Evolutionary conservation across 2,888 invertebrate genomes (phyloP).

Genomic region (Macroteleia sp.): DNA sequence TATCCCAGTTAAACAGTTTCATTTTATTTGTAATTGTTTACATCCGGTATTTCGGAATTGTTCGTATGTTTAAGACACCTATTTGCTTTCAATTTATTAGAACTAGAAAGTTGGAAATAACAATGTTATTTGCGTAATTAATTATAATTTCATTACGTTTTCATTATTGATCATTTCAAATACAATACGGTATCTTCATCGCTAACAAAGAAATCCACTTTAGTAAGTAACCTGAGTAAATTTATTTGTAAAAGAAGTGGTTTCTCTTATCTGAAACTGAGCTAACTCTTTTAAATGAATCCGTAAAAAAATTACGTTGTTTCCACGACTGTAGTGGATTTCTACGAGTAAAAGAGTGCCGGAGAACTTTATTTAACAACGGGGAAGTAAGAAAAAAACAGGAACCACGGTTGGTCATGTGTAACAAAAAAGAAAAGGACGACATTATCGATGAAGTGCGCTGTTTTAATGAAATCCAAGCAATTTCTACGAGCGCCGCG

Average conservation of each 20-base stretch:
- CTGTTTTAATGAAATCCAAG: slow-evolving; percentile 54
- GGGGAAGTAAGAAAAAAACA: slow-evolving; percentile 6
- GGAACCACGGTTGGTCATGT: not conserved
- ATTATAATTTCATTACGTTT: not conserved
- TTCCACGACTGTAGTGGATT: slow-evolving; percentile 10
- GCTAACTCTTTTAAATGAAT: slow-evolving; percentile 36
- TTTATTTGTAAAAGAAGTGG: slow-evolving; percentile 41
- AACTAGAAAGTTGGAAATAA: too few relatives aligned
- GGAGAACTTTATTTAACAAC: slow-evolving; percentile 19
- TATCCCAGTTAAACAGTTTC: too few relatives aligned
- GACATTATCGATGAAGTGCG: slow-evolving; percentile 40
- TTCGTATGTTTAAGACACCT: too few relatives aligned
- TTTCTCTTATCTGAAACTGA: slow-evolving; percentile 34
- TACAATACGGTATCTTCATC: not conserved
- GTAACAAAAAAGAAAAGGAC: slow-evolving; percentile 21
- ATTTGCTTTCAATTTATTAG: too few relatives aligned
- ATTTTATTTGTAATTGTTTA: too few relatives aligned
- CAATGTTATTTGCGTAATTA: not conserved
- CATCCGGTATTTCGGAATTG: too few relatives aligned
- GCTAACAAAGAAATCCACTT: slow-evolving; percentile 21
- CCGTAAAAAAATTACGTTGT: slow-evolving; percentile 26
- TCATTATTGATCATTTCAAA: slow-evolving; percentile 9
- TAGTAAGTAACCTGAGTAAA: slow-evolving; percentile 23
- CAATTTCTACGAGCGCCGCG: slow-evolving; percentile 21
- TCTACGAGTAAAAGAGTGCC: slow-evolving; percentile 1